Percentiles rank a stretch among this genome's conserved stretches.
phyloP scores from a whole-genome alignment of 53 echinoderm and acorn worm genomes.

The Antedon mediterranea region DNA sequence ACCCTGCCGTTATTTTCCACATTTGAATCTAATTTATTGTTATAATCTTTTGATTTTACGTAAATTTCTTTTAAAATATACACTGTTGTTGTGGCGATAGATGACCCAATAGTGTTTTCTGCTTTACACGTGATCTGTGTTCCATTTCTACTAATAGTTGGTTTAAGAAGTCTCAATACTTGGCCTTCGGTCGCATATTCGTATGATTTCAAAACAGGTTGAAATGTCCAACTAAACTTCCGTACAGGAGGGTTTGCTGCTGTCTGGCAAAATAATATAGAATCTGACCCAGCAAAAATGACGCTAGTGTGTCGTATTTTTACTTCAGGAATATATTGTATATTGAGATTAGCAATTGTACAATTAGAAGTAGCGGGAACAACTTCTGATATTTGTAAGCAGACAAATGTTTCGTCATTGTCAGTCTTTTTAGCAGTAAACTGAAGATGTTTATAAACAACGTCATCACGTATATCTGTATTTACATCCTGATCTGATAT shows the following conservation, averaged over 20 bases:
- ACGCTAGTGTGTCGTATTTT: not conserved
- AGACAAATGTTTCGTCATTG: not conserved
- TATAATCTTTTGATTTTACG: not conserved
- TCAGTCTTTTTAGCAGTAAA: not conserved
- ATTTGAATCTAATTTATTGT: not conserved
- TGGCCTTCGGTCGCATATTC: not conserved
- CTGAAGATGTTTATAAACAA: not conserved
- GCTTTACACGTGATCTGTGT: not conserved
- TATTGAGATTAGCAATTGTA: not conserved
- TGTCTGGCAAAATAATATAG: not conserved
- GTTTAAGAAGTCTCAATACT: not conserved
- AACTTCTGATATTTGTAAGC: not conserved
- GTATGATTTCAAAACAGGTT: not conserved
- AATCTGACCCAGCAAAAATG: not conserved
- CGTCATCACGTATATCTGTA: not conserved
- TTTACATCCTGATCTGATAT: not conserved
- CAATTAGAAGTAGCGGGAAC: not conserved
- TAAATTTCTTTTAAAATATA: not conserved
- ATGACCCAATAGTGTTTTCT: not conserved
- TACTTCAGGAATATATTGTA: not conserved
- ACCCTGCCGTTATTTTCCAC: not conserved
- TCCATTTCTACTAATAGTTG: not conserved
- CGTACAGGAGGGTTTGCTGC: not conserved
- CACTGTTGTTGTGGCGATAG: not conserved
- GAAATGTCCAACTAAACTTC: not conserved